These are phyloP conservation scores for Aradus depressus DNA, from an alignment of 2,888 invertebrate genomes.

Conservation along the genomic window DNA sequence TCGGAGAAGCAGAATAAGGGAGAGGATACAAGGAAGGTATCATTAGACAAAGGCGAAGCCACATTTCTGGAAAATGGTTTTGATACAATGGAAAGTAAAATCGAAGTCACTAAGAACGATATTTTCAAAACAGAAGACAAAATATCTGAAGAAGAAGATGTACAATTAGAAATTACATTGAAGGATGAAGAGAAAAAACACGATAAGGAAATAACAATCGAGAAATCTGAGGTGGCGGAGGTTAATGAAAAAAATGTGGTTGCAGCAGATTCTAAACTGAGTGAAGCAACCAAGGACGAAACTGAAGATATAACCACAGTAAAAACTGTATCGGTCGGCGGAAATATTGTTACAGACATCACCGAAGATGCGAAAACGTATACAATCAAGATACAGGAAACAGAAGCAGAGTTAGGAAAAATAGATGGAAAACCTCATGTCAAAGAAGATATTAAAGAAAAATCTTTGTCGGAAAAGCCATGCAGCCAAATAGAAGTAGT, in stretches of 20 bases:
- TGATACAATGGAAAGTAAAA: not conserved
- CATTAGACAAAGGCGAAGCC: not conserved
- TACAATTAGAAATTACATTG: not conserved
- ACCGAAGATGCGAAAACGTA: not conserved
- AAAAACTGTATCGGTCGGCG: not conserved
- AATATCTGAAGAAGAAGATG: not conserved
- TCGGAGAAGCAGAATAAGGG: not conserved
- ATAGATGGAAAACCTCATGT: not conserved
- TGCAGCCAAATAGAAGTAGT: no score
- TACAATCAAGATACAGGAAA: not conserved
- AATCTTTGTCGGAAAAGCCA: no score
- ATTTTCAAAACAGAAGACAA: not conserved
- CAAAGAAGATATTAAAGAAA: slow-evolving; percentile 4
- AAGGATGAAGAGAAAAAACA: not conserved
- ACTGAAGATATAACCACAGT: not conserved
- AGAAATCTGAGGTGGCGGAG: no score
- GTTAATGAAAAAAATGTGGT: no score
- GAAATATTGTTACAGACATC: not conserved
- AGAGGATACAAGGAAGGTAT: not conserved
- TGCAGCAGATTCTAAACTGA: no score
- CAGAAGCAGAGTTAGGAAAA: not conserved
- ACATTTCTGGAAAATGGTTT: not conserved
- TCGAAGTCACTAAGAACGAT: not conserved
- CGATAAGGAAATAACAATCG: not conserved
- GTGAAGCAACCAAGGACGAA: no score